Base-by-base conservation (phyloP, 1,140 invertebrate species). In the Saccostrea glomerata region DNA sequence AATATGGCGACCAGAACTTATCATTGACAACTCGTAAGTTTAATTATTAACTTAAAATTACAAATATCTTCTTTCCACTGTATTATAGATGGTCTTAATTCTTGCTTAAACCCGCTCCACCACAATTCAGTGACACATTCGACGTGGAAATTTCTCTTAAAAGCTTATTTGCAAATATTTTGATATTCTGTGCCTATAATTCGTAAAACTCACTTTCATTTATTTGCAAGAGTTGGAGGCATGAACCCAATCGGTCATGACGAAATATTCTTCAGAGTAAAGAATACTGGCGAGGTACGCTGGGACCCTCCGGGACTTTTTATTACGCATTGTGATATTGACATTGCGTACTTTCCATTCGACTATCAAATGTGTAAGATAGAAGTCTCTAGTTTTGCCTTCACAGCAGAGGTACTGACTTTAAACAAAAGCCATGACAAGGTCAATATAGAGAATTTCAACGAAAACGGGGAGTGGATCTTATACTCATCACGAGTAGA, bases 251-350 rank as follows among this genome's bases (percentile, higher is more conserved):
- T 77, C 3, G 70, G 70, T 2, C 20, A 82, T 5, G 77, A 84
- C 2, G 54, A 87, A 0, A 0, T 84, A 20, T 87, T 84, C 9
- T 83, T 87, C 25, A 60, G 63, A 47, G 77, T 83, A n/a, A 47
- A 82, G 17, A 11, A 63, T 94, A 99, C 98, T 95, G 98, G 98
- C 20, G 98, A 97, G 95, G 98, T 99, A 60, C 96, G 97, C 73
- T 99, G 98, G 98, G 98, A 98, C 93, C 98, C 98, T 56, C 98
- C 98, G 36, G 98, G 98, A 6, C 99, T 99, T 93, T 99, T 99
- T 94, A 98, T 99, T 94, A 98, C 98, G 1, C 98, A 98, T 9
- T 99, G 98, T 66, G 60, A 84, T 63, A 66, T 91, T 86, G 98
- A 99, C 93, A 98, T 99, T 56, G 88, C 88, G 1, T 90, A 87